phyloP scores from a whole-genome alignment of 2,888 invertebrate genomes.

The Eupithecia tripunctaria region DNA sequence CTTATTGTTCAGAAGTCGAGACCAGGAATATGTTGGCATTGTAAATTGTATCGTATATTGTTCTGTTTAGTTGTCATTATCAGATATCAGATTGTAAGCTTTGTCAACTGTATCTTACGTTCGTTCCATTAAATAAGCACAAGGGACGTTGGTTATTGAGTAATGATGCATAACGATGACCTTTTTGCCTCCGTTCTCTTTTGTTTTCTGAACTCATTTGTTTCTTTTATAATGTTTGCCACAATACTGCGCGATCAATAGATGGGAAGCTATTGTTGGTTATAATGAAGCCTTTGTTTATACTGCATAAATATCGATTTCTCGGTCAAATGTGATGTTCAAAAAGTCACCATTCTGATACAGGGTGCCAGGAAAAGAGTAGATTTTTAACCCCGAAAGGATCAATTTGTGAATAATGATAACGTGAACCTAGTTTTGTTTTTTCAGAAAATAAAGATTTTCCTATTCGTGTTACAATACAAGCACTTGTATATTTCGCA shows the following conservation, averaged over 20 bases:
- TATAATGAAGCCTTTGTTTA: neutral
- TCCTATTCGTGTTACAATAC: too few species aligned
- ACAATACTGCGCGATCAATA: conserved; percentile 24
- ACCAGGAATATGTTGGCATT: neutral
- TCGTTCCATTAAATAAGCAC: conserved; percentile 50
- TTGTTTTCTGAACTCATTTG: conserved; percentile 57
- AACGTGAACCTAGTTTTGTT: too few species aligned
- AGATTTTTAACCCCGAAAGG: too few species aligned
- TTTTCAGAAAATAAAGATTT: too few species aligned
- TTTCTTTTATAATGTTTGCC: conserved; percentile 49
- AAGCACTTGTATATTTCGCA: too few species aligned
- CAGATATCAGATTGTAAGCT: conserved; percentile 15
- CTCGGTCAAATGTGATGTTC: neutral
- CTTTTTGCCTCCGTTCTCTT: conserved; percentile 59
- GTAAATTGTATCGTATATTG: conserved; percentile 6
- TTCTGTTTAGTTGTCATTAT: neutral
- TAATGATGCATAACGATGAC: conserved; percentile 71
- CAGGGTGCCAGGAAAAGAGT: too few species aligned
- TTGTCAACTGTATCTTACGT: conserved; percentile 25
- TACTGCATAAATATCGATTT: neutral
- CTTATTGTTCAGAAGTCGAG: neutral
- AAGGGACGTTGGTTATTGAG: conserved; percentile 56
- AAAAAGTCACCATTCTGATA: neutral
- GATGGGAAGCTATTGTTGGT: conserved; percentile 19
- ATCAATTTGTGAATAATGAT: too few species aligned